Conservation (phyloP, 2,888 invertebrate species). For the Boloria selene region DNA sequence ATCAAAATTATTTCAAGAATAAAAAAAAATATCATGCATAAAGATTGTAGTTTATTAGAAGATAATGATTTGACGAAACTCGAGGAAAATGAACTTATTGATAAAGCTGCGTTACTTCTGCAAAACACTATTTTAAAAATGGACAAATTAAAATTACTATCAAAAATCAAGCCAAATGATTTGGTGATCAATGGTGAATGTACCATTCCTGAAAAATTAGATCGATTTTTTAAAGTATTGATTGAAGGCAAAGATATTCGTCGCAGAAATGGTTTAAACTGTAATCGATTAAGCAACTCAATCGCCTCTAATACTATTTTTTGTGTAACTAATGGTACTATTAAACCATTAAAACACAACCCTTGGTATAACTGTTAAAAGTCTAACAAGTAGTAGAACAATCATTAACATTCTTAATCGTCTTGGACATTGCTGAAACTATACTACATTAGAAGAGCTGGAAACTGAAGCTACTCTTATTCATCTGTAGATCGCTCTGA, state of each 20-base stretch:
- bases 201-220: conserved; percentile 19
- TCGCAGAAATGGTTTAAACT: conserved; percentile 23
- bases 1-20: conserved; percentile 17
- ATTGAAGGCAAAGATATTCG: conserved; percentile 18
- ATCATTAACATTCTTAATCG: too few relatives aligned
- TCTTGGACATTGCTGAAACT: too few relatives aligned
- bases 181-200: conserved; percentile 25
- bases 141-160: conserved; percentile 17
- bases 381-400: too few relatives aligned
- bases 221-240: conserved; percentile 25
- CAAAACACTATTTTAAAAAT: conserved; percentile 22
- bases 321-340: too few relatives aligned
- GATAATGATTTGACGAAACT: conserved; percentile 10
- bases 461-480: too few relatives aligned
- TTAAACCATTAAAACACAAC: too few relatives aligned
- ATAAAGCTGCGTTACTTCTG: too few relatives aligned
- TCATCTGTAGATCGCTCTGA: too few relatives aligned
- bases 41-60: conserved; percentile 25
- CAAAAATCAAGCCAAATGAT: conserved; percentile 22
- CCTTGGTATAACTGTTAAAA: too few relatives aligned
- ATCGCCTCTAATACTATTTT: too few relatives aligned
- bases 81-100: conserved; percentile 9
- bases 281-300: conserved; percentile 9
- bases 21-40: conserved; percentile 22
- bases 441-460: too few relatives aligned